A percentile compares a stretch with the other conserved stretches of the same genome.
These are phyloP conservation scores for Heterochromis multidens DNA, from an alignment of 2,113 vertebrate species.

Conservation along the genomic window DNA sequence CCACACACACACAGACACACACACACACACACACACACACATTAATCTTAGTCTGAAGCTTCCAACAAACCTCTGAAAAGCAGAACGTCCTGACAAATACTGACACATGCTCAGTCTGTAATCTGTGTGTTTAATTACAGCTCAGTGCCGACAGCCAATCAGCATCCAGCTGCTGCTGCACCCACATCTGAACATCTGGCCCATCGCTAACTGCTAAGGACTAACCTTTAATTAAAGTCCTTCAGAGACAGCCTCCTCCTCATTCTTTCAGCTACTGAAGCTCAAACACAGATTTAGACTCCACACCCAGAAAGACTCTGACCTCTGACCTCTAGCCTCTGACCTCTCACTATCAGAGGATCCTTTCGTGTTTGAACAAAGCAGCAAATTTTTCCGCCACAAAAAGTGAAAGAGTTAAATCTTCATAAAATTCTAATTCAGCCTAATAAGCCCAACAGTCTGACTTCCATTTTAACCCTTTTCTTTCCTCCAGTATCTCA, in stretches of 20 bases:
- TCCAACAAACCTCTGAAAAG: background rate
- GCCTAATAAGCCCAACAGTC: background rate
- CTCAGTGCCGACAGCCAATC: slow-evolving; percentile 24
- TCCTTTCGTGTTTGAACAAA: background rate
- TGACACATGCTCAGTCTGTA: slow-evolving; percentile 12
- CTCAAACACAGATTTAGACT: background rate
- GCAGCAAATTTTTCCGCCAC: background rate
- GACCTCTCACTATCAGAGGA: background rate
- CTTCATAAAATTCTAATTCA: background rate
- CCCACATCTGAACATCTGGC: slow-evolving; percentile 11
- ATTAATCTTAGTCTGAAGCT: background rate
- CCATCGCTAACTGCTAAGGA: background rate
- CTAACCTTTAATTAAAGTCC: slow-evolving; percentile 19
- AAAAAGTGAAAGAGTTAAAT: background rate
- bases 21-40: background rate
- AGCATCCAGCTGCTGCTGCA: slow-evolving; percentile 16
- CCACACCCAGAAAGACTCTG: background rate
- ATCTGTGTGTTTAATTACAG: slow-evolving; percentile 42
- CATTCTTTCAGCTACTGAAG: background rate
- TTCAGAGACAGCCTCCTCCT: background rate
- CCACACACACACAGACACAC: background rate
- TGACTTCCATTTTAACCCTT: background rate
- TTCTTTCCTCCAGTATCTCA: background rate
- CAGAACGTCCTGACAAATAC: background rate
- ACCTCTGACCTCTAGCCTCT: background rate